Evolutionary conservation across 2,113 vertebrate species (phyloP).

Genomic region (Atractosteus spatula): DNA sequence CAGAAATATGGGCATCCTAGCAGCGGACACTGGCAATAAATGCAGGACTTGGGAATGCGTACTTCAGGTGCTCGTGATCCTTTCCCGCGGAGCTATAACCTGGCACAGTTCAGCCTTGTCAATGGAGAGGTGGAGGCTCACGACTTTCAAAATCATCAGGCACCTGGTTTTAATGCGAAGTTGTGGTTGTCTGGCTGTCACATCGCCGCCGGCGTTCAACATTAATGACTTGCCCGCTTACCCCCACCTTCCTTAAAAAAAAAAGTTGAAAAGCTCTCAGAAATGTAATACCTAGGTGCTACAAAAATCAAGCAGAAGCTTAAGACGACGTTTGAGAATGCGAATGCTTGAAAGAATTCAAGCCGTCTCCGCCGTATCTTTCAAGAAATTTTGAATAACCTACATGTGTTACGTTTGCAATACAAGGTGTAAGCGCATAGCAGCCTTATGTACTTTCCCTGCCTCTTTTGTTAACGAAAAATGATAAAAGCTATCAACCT

Average conservation of each 20-base stretch:
- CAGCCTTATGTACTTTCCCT: too few species aligned
- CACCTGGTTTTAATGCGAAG: background rate
- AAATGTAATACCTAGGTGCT: conserved; percentile 10
- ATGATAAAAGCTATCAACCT: too few species aligned
- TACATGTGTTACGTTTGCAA: too few species aligned
- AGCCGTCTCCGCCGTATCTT: too few species aligned
- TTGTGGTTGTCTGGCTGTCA: conserved; percentile 12
- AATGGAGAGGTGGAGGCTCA: background rate
- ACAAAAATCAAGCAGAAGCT: background rate
- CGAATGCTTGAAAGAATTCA: background rate
- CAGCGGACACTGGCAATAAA: background rate
- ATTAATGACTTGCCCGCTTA: conserved; percentile 6
- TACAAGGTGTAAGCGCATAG: too few species aligned
- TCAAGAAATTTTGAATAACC: too few species aligned
- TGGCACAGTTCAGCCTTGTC: background rate
- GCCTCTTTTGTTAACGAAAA: too few species aligned
- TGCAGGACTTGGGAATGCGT: background rate
- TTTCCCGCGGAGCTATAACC: background rate
- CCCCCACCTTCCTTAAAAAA: conserved; percentile 7
- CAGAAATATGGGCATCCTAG: background rate
- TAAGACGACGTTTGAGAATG: background rate
- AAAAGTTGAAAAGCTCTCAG: background rate
- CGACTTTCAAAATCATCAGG: conserved; percentile 8
- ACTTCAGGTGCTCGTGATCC: background rate
- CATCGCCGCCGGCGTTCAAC: conserved; percentile 7